Conservation (phyloP, 1,140 invertebrate species). For the Ctenoplectra terminalis region DNA sequence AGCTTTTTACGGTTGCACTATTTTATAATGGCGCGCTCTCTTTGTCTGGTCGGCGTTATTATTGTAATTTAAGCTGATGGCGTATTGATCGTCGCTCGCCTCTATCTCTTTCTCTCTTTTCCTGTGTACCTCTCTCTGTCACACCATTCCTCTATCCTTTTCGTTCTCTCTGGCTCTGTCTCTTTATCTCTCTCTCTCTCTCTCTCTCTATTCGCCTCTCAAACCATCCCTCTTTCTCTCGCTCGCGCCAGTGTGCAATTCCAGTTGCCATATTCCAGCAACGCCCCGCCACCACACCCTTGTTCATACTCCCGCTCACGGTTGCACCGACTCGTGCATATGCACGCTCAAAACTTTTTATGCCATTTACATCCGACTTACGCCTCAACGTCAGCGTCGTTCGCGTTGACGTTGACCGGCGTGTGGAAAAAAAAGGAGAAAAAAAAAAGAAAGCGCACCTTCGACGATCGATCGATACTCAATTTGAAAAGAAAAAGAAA, state of each 20-base stretch:
- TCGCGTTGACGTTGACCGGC: constrained; percentile 14
- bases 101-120: constrained; percentile 32
- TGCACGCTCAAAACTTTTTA: constrained; percentile 65
- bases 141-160: constrained; percentile 20
- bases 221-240: constrained; percentile 15
- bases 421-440: neutral
- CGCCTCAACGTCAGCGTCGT: constrained; percentile 56
- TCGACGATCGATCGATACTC: constrained; percentile 20
- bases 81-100: constrained; percentile 68
- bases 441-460: neutral
- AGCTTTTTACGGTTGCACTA: constrained; percentile 62
- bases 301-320: constrained; percentile 50
- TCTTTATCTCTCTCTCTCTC: neutral
- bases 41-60: constrained; percentile 69
- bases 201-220: neutral
- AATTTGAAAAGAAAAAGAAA: constrained; percentile 1
- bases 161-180: neutral
- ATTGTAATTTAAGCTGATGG: constrained; percentile 76
- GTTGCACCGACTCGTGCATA: constrained; percentile 53
- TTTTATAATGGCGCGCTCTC: constrained; percentile 64
- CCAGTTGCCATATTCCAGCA: constrained; percentile 71
- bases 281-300: constrained; percentile 61
- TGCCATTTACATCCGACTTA: constrained; percentile 65
- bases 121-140: constrained; percentile 25
- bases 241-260: constrained; percentile 58